Percentiles rank a stretch among this genome's conserved stretches.
Evolutionary conservation across 2,797 vertebrate species (phyloP).

Genomic region (Cirrhinus mrigala): DNA sequence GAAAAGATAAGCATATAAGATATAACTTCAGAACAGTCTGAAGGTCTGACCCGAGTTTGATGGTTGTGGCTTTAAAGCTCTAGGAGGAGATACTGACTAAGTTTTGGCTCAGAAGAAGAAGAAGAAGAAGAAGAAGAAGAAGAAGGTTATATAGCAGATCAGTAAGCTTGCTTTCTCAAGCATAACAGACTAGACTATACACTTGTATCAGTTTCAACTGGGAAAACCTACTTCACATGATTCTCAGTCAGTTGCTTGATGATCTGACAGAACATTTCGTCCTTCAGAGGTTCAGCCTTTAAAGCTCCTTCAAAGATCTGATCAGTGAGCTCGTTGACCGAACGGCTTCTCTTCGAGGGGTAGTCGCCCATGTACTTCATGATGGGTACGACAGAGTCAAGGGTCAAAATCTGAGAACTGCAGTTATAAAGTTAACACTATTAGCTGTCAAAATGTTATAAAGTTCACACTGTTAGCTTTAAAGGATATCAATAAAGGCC

Average conservation of each 20-base stretch:
- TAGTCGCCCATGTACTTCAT: slow-evolving; percentile 99
- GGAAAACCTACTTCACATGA: slow-evolving; percentile 86
- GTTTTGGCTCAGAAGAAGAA: too few species aligned
- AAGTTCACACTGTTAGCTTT: background rate
- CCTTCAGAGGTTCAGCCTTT: slow-evolving; percentile 94
- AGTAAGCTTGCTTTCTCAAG: too few species aligned
- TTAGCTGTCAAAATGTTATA: background rate
- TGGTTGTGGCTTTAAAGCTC: too few species aligned
- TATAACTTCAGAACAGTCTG: too few species aligned
- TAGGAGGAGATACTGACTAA: too few species aligned
- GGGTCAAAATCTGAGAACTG: slow-evolving; percentile 24
- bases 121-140: too few species aligned
- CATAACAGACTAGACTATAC: background rate
- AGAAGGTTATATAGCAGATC: too few species aligned
- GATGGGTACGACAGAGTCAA: slow-evolving; percentile 78
- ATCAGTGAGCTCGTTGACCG: slow-evolving; percentile 94
- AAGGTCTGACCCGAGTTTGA: too few species aligned
- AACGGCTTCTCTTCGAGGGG: slow-evolving; percentile 91
- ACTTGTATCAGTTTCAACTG: background rate
- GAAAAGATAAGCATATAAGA: too few species aligned
- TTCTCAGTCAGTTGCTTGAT: slow-evolving; percentile 98
- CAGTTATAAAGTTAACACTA: background rate
- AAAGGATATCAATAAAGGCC: slow-evolving; percentile 94
- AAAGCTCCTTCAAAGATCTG: slow-evolving; percentile 97
- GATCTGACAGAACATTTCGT: slow-evolving; percentile 95